These are phyloP conservation scores for Silurus aristotelis DNA, from an alignment of 2,797 vertebrate genomes.

Conservation along the genomic window DNA sequence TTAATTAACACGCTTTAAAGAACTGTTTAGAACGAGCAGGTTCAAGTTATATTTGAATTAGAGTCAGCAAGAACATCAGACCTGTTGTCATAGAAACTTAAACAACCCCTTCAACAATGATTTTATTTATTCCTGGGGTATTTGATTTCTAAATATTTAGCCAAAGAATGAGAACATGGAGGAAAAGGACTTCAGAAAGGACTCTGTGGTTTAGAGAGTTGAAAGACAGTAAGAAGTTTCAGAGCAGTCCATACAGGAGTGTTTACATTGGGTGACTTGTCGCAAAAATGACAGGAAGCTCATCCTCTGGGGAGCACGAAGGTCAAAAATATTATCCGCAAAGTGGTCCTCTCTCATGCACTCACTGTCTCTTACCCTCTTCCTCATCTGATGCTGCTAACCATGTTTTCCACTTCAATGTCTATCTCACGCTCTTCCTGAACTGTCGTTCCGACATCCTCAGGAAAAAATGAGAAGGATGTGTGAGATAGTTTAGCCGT, in stretches of 20 bases:
- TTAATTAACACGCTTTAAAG: neutral
- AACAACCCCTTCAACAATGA: neutral
- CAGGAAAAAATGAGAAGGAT: neutral
- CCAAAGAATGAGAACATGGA: neutral
- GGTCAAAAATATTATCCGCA: constrained; percentile 57
- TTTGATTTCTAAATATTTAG: neutral
- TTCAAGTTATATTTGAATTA: neutral
- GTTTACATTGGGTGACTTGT: constrained; percentile 9
- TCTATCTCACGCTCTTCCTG: constrained; percentile 27
- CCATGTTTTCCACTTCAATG: neutral
- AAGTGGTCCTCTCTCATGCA: constrained; percentile 61
- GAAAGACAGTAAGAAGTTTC: neutral
- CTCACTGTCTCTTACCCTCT: constrained; percentile 15
- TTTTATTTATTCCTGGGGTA: neutral
- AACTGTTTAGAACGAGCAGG: neutral
- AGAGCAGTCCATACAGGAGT: neutral
- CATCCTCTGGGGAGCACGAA: constrained; percentile 48
- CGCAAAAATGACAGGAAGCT: constrained; percentile 62
- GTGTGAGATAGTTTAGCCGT: neutral
- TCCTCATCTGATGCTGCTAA: neutral
- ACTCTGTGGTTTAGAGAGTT: constrained; percentile 17
- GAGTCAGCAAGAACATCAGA: neutral
- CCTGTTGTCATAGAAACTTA: neutral
- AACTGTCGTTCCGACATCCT: neutral
- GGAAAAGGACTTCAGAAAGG: neutral